Base-by-base conservation (phyloP, 2,888 invertebrate species). In the Dermolepida albohirtum region DNA sequence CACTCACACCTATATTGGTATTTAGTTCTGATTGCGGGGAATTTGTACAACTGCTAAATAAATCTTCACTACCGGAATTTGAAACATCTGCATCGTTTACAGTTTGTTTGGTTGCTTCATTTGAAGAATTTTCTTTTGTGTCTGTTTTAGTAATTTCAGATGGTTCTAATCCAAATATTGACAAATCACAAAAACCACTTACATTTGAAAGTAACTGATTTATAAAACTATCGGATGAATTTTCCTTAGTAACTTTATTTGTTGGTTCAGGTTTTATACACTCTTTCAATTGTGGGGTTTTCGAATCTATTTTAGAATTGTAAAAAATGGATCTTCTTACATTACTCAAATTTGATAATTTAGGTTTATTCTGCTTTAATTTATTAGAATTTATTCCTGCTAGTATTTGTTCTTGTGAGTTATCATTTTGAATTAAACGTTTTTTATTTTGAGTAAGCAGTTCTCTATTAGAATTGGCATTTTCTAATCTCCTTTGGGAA, bases 121-220 rank as follows among this genome's bases (percentile, higher is more conserved):
- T 34, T 34, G 6, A 6, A 12, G 17, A 2, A 41, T 51, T 16
- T 16, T 67, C 62, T 22, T 52, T 39, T n/a, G n/a, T 2, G 43
- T 43, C 43, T 40, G 22, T 8, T n/a, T 29, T 12, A 34, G n/a
- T 40, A 51, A 39, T 22, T 7, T 68, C 55, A 11, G 63, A 41
- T 11, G 49, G 39, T 10, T 66, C 62, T 44, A 74, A 59, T 40
- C 73, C 73, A 69, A 74, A 75, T 54, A 66, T 29, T 11, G 72
- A 73, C 43, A 76, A 69, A 70, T 76, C 75, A 63, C 74, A 75
- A 43, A 76, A 49, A 66, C 73, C 73, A 10, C 44, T 59, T 50
- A 74, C 52, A 66, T 73, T 70, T 7, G 68, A 67, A 7, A 50
- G 14, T 41, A 70, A 64, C 34, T 50, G 41, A 7, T 8, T 11